Conservation (phyloP, 2,888 invertebrate genomes). For the Gryllus longicercus region DNA sequence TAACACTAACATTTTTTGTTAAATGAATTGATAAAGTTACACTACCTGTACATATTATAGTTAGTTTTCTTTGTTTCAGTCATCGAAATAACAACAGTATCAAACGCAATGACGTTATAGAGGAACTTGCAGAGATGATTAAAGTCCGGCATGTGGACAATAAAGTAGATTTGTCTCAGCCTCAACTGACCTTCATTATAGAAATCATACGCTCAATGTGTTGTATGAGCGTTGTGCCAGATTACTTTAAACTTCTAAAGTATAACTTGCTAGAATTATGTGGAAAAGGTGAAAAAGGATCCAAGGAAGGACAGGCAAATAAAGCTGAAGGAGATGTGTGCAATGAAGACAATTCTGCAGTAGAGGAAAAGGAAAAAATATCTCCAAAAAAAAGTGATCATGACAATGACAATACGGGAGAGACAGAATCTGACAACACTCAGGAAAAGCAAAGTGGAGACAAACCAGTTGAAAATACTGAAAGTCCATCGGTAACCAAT, state of each 20-base stretch:
- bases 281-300: background rate
- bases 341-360: background rate
- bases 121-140: constrained; percentile 68
- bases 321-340: constrained; percentile 51
- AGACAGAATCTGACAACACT: background rate
- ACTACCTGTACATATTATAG: background rate
- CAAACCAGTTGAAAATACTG: too few relatives aligned
- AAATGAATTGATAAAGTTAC: too few relatives aligned
- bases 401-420: background rate
- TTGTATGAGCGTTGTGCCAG: constrained; percentile 73
- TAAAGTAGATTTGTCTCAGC: constrained; percentile 70
- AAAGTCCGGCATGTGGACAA: constrained; percentile 65
- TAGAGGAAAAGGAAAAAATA: background rate
- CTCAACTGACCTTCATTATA: constrained; percentile 73
- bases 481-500: too few relatives aligned
- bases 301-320: background rate
- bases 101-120: constrained; percentile 67
- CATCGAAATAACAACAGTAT: constrained; percentile 73
- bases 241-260: constrained; percentile 75
- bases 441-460: too few relatives aligned
- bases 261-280: constrained; percentile 73
- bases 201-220: constrained; percentile 80
- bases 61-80: constrained; percentile 42
- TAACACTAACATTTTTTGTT: too few relatives aligned
- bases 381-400: background rate